Evolutionary conservation across 2,888 invertebrate genomes (phyloP).

Genomic region (Crioceris asparagi): DNA sequence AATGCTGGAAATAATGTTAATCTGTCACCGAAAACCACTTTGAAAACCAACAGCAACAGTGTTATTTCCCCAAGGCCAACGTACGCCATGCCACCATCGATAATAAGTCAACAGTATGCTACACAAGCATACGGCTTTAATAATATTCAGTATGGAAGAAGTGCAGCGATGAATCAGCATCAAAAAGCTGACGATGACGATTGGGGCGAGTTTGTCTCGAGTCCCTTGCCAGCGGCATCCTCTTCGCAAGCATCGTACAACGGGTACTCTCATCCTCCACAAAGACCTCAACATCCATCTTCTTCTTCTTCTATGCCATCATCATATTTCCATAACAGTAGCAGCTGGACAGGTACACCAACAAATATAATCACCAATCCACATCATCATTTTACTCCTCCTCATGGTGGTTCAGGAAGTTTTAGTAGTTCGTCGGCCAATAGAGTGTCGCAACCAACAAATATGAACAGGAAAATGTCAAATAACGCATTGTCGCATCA

Average conservation of each 20-base stretch:
- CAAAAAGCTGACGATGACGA: conserved; percentile 38
- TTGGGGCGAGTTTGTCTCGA: conserved; percentile 48
- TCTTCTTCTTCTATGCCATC: too few species aligned
- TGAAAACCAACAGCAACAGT: conserved; percentile 11
- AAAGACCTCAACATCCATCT: too few species aligned
- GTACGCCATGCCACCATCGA: conserved; percentile 22
- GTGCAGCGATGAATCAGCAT: conserved; percentile 1
- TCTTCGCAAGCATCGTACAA: too few species aligned
- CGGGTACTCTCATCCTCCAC: conserved; percentile 6
- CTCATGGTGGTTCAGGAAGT: too few species aligned
- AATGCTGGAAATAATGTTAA: too few species aligned
- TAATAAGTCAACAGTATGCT: conserved; percentile 31
- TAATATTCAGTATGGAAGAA: conserved; percentile 6
- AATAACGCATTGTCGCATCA: too few species aligned
- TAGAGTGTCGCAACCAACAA: conserved; percentile 33
- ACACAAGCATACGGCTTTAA: conserved; percentile 17
- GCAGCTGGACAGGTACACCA: too few species aligned
- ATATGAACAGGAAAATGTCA: conserved; percentile 27
- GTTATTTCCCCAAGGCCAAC: conserved; percentile 9
- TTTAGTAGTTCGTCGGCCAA: conserved; percentile 18
- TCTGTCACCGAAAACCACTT: conserved; percentile 12
- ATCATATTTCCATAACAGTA: too few species aligned
- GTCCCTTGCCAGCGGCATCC: too few species aligned
- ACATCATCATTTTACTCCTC: too few species aligned
- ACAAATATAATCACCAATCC: too few species aligned